Base-by-base conservation (phyloP, 1,140 invertebrate genomes). In the Hydropsyche tenuis region DNA sequence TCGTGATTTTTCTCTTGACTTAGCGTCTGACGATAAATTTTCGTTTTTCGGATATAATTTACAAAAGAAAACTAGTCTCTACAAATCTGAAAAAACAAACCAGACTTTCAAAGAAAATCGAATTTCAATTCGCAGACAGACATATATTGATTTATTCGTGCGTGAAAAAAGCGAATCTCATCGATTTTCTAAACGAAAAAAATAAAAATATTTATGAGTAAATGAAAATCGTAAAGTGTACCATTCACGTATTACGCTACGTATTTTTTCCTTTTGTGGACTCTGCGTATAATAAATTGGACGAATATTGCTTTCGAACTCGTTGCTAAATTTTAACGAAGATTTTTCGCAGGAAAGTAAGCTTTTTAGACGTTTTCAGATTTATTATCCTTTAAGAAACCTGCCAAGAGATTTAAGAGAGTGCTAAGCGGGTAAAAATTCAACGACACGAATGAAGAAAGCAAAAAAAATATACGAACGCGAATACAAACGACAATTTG, bases 401-500 rank as follows among this genome's bases (percentile, higher is more conserved):
- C 56, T 60, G 23, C 23, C 56, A 60, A 60, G 56, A 27, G 56
- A 23, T 60, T 60, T 60, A 25, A 60, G 9, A 60, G 23, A 60
- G 56, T 25, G 56, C 56, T 60, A 60, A 60, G 56, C 20, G 56
- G 9, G 20, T 25, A n/a, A 60, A 23, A 60, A 60, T 60, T 60
- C 56, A 53, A 11, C 16, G 48, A 53, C 16, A 53, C 48, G 48
- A 53, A 53, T 53, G 16, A 53, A 73, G 69, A 63, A 72, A 72
- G 30, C 71, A 37, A 27, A 25, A 60, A 60, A 27, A 22, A 56
- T 43, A 43, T 43, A 43, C 42, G 22, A 23, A 60, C 23, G 11
- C 7, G 18, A 60, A 60, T 60, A 60, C 22, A 23, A 60, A 27
- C 9, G 7, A 60, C 14, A 27, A 22, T 22, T 18, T 60, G 23